phyloP scores from a whole-genome alignment of 30 jellyfish, hydroid and myxozoan genomes.

The Aurelia aurita region DNA sequence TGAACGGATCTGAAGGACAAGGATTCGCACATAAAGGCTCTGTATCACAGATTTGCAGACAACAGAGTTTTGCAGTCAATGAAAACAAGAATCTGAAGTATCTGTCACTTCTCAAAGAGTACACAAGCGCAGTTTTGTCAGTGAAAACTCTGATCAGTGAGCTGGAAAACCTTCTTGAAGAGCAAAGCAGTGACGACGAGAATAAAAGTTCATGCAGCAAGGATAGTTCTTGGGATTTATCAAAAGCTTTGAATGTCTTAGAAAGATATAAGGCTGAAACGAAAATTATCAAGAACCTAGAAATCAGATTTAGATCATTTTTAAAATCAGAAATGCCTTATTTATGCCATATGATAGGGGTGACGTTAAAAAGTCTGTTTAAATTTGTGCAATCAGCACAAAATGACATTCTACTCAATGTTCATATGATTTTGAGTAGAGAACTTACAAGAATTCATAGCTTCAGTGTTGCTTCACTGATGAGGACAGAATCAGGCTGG shows the following conservation, averaged over 20 bases:
- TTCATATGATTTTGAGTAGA: slow-evolving; percentile 25
- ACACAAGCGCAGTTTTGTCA: slow-evolving; percentile 12
- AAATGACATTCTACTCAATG: slow-evolving; percentile 28
- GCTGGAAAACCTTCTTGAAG: slow-evolving; percentile 48
- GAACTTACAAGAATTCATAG: slow-evolving; percentile 9
- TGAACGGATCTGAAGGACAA: slow-evolving; percentile 53
- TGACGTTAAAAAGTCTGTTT: slow-evolving; percentile 24
- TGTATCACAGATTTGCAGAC: slow-evolving; percentile 33
- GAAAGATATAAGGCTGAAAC: slow-evolving; percentile 59
- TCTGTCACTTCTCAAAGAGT: slow-evolving; percentile 46
- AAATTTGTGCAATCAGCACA: slow-evolving; percentile 28
- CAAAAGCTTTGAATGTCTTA: slow-evolving; percentile 44
- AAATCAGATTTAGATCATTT: slow-evolving; percentile 50
- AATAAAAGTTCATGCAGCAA: neutral
- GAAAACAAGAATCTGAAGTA: slow-evolving; percentile 17
- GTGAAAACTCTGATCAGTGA: slow-evolving; percentile 32
- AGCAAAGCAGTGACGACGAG: slow-evolving; percentile 37
- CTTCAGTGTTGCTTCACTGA: slow-evolving; percentile 5
- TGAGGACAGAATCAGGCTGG: slow-evolving; percentile 21
- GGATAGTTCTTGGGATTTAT: slow-evolving; percentile 37
- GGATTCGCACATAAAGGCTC: slow-evolving; percentile 49
- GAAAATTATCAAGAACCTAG: slow-evolving; percentile 29
- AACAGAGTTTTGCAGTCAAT: slow-evolving; percentile 17
- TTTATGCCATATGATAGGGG: slow-evolving; percentile 20
- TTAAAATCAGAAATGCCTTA: slow-evolving; percentile 62